These are phyloP conservation scores for Apostichopus parvimensis DNA, from an alignment of 35 echinoderm and acorn worm species.

Conservation along the genomic window DNA sequence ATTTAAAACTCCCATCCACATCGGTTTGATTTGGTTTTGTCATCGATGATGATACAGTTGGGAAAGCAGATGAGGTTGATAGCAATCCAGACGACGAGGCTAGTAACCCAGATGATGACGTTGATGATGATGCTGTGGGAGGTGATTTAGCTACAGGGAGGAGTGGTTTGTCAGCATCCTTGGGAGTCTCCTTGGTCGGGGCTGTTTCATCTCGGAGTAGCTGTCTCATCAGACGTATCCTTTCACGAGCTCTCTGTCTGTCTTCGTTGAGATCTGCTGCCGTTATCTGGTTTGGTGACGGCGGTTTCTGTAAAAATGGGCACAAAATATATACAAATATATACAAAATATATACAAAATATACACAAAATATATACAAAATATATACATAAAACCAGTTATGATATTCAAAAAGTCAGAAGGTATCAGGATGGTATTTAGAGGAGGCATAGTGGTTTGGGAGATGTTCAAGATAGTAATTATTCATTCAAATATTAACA, in stretches of 20 bases:
- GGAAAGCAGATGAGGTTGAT: not conserved
- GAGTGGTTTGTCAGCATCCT: conserved; percentile 36
- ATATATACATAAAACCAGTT: not conserved
- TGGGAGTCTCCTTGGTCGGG: not conserved
- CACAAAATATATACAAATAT: too few species aligned
- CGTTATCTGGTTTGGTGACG: conserved; percentile 34
- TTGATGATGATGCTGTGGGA: not conserved
- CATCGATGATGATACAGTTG: not conserved
- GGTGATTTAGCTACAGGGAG: conserved; percentile 13
- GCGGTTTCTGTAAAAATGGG: conserved; percentile 5
- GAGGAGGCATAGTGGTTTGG: too few species aligned
- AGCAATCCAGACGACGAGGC: not conserved
- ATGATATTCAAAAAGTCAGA: too few species aligned
- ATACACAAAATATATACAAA: too few species aligned
- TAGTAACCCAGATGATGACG: not conserved
- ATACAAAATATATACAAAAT: too few species aligned
- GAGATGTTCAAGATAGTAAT: too few species aligned
- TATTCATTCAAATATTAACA: too few species aligned
- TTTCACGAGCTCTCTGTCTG: conserved; percentile 38
- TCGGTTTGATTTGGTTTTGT: not conserved
- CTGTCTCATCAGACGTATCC: conserved; percentile 24
- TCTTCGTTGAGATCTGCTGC: conserved; percentile 48
- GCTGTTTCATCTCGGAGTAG: conserved; percentile 27
- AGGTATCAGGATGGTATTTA: too few species aligned
- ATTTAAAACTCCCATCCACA: not conserved